A percentile compares a stretch with the other conserved stretches of the same genome.
Conservation (phyloP, 53 echinoderm and acorn worm genomes). For the Antedon mediterranea region DNA sequence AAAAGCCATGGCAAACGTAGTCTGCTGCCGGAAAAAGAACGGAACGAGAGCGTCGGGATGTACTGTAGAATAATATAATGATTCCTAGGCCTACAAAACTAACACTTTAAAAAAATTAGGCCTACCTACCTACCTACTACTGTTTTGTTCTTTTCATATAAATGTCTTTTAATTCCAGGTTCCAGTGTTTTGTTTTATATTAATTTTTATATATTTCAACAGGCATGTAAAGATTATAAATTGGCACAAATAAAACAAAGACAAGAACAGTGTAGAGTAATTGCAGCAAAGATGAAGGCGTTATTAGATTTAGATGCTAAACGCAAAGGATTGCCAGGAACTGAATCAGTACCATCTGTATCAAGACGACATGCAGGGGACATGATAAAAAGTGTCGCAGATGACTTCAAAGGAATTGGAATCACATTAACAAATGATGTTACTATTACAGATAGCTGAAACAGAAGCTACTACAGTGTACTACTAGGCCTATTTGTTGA, state of each 20-base stretch:
- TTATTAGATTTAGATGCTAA: constrained; percentile 68
- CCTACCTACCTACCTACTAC: too few relatives aligned
- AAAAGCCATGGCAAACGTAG: too few relatives aligned
- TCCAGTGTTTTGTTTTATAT: too few relatives aligned
- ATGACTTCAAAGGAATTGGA: constrained; percentile 51
- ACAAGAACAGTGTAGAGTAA: constrained; percentile 43
- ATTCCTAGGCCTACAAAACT: too few relatives aligned
- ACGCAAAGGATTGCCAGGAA: constrained; percentile 32
- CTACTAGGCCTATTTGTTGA: too few relatives aligned
- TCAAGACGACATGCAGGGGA: constrained; percentile 42
- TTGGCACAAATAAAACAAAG: constrained; percentile 35
- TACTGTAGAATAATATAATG: too few relatives aligned
- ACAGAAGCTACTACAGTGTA: too few relatives aligned
- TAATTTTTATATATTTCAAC: background rate
- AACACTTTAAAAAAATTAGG: too few relatives aligned
- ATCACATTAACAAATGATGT: background rate
- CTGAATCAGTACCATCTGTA: constrained; percentile 45
- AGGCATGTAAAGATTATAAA: constrained; percentile 36
- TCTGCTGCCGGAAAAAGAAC: too few relatives aligned
- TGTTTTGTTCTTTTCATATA: too few relatives aligned
- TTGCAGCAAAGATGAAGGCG: constrained; percentile 62
- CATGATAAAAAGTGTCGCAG: constrained; percentile 46
- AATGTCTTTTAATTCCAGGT: too few relatives aligned
- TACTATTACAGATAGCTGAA: background rate
- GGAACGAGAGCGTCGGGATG: too few relatives aligned